Base-by-base conservation (phyloP, 2,888 invertebrate species). In the Tromatobia lineatoria region DNA sequence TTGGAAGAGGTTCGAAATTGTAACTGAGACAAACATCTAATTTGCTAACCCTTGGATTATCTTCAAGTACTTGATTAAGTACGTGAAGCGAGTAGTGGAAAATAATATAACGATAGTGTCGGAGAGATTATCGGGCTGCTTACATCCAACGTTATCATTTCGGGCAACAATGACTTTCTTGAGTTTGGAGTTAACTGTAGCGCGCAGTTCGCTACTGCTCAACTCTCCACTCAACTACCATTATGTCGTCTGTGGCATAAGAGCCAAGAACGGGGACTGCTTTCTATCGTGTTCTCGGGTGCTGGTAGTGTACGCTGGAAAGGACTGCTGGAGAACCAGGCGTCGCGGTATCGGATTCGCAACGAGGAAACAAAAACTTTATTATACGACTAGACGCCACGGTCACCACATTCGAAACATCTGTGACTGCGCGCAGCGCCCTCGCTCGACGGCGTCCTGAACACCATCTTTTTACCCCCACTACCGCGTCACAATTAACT, bases 181-280 rank as follows among this genome's bases (percentile, higher is more conserved):
- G 23, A 42, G 71, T 20, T 57, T 38, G 20, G 15, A 57, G 57
- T 71, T 42, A 25, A 71, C 42, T 57, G 71, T 25, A 29, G n/a
- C 10, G 54, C 38, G 25, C 29, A 52, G 64, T 76, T 57, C 47
- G 42, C 34, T 64, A 7, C 45, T 47, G 64, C 71, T 47, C 57
- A 82, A 82, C 77, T 82, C 47, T 61, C 64, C 18, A 61, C 82
- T 52, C 70, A 77, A 73, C 82, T 82, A 59, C 73, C 71, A 82
- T 77, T 78, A 82, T 74, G 78, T 78, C 78, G 74, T 61, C 42
- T 78, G 74, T 61, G 74, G 74, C 57, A 61, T 18, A 59, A 45
- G 15, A 78, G 71, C 74, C 34, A 78, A 82, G 73, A 78, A 69
- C 20, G 42, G 59, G 52, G n/a, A 50, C 57, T 66, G 42, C 54